Base-by-base conservation (phyloP, 2,888 invertebrate genomes). In the Nematopogon swammerdamellus region DNA sequence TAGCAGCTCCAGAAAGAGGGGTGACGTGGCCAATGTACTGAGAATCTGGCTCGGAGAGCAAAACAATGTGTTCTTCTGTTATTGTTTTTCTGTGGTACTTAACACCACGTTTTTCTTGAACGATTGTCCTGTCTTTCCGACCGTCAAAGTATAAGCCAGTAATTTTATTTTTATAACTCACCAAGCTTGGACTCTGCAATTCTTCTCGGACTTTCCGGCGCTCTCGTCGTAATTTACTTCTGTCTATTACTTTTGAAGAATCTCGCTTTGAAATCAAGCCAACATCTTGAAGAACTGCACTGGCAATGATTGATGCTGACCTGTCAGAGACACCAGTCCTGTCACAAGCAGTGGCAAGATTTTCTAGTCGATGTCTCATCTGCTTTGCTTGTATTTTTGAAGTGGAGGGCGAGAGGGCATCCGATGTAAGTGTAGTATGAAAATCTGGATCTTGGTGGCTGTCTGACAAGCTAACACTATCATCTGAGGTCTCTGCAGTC, bases 11-110 rank as follows among this genome's bases (percentile, higher is more conserved):
- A 10, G 52, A 53, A 19, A 14, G 44, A 10, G 53, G 50, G 30
- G 53, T 47, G 18, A 53, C 48, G 29, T 57, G 57, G n/a, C 53
- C 52, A 42, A 57, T 20, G 49, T 56, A 57, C n/a, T 51, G 44
- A 42, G 50, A 53, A 45, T 46, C 52, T 47, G 55, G 52, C 50
- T 57, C 53, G 2, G 45, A 19, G 18, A 56, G 43, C 19, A 56
- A 42, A 18, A 19, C 49, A 42, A 55, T 50, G 51, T 57, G 55
- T 45, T 57, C 55, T 55, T 57, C 53, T 49, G 43, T 52, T 11
- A 55, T 48, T 19, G 49, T 25, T 25, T 25, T 25, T 49, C 52
- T 46, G 45, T 48, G 48, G 47, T 25, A 49, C 43, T 49, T 52
- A 36, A 17, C 18, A 19, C 47, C 52, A 47, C 50, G 47, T 47